These are phyloP conservation scores for Talpa occidentalis DNA, from an alignment of 2,113 vertebrate genomes.

Conservation along the genomic window DNA sequence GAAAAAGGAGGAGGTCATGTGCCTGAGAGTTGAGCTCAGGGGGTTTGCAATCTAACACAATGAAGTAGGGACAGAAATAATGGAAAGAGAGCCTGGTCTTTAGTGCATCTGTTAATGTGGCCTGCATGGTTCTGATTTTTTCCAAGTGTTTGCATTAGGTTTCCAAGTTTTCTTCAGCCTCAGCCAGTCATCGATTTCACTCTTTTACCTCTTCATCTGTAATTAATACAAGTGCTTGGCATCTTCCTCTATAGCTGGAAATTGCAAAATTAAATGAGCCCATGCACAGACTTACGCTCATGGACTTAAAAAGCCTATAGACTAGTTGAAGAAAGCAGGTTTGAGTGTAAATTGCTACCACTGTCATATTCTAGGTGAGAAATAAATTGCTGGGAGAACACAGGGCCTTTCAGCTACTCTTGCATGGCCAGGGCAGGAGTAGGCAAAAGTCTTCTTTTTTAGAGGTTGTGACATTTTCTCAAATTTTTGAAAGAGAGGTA, in stretches of 20 bases:
- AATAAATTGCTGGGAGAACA: neutral
- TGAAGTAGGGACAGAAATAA: neutral
- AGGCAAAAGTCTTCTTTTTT: neutral
- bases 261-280: slow-evolving; percentile 43
- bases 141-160: neutral
- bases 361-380: neutral
- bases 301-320: neutral
- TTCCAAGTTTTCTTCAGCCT: neutral
- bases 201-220: neutral
- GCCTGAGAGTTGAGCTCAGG: neutral
- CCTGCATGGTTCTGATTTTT: neutral
- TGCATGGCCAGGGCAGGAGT: neutral
- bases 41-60: neutral
- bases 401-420: neutral
- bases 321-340: neutral
- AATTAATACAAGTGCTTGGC: slow-evolving; percentile 32
- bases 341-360: neutral
- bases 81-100: neutral
- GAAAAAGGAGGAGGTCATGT: neutral
- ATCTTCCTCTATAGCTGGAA: neutral
- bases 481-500: neutral
- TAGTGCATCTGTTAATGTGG: neutral
- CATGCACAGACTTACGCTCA: no score
- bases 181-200: neutral
- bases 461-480: neutral